A percentile compares a stretch with the other conserved stretches of the same genome.
Conservation (phyloP, 2,797 vertebrate genomes). For the Lacerta bilineata region DNA sequence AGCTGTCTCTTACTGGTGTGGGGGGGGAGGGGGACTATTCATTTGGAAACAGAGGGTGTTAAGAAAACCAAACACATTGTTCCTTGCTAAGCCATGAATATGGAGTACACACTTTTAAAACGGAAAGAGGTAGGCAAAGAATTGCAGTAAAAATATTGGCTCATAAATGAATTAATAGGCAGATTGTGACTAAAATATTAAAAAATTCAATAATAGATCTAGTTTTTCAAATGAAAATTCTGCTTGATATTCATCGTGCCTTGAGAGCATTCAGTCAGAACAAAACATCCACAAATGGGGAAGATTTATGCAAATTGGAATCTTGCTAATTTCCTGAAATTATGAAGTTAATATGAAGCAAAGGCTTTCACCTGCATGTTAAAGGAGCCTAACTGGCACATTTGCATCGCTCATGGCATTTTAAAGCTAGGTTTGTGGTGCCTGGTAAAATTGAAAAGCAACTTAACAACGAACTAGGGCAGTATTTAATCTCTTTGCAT, state of each 20-base stretch:
- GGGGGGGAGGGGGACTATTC: background rate
- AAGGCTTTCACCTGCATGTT: background rate
- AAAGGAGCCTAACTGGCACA: background rate
- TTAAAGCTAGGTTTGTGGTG: background rate
- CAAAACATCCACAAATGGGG: conserved; percentile 23
- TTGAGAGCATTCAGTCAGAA: conserved; percentile 3
- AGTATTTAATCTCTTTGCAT: background rate
- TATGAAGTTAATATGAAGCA: conserved; percentile 19
- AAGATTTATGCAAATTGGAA: conserved; percentile 43
- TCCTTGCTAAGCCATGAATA: conserved; percentile 37
- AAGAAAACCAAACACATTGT: background rate
- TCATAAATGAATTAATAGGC: conserved; percentile 15
- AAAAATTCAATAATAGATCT: conserved; percentile 37
- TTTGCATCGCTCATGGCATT: conserved; percentile 2
- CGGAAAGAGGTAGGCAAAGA: conserved; percentile 30
- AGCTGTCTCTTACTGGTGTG: background rate
- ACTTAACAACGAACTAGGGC: background rate
- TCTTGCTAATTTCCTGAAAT: conserved; percentile 33
- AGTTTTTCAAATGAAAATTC: conserved; percentile 28
- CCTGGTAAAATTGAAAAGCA: background rate
- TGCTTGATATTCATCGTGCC: conserved; percentile 6
- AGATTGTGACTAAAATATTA: conserved; percentile 38
- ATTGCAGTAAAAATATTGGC: conserved; percentile 16
- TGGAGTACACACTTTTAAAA: conserved; percentile 10
- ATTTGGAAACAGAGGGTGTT: conserved; percentile 29